Evolutionary conservation across 2,113 vertebrate species (phyloP).

Genomic region (Spea multiplicata): DNA sequence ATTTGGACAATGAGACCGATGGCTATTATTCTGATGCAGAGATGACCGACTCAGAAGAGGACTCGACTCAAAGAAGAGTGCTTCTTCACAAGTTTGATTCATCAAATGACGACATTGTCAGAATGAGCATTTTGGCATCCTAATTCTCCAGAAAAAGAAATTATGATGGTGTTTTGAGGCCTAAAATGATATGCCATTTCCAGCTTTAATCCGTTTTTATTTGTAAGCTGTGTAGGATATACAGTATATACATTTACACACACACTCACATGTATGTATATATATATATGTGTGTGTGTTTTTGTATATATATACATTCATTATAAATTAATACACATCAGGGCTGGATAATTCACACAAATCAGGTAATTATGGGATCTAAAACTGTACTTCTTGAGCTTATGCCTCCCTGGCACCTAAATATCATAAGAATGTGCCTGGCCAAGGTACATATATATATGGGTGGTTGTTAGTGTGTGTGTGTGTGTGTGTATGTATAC

Average conservation of each 20-base stretch:
- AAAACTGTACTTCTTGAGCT: no score
- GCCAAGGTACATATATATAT: not conserved
- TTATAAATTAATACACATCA: not conserved
- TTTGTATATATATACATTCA: constrained; percentile 10
- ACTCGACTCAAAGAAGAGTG: constrained; percentile 65
- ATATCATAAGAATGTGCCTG: no score
- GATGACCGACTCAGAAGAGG: constrained; percentile 84
- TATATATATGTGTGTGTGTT: not conserved
- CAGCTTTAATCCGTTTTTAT: constrained; percentile 59
- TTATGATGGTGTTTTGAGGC: constrained; percentile 3
- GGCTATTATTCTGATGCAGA: constrained; percentile 91
- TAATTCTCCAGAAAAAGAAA: constrained; percentile 60
- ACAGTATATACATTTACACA: constrained; percentile 4
- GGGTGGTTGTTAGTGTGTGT: no score
- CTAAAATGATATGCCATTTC: constrained; percentile 69
- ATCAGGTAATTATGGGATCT: no score
- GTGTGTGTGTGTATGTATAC: constrained; percentile 70
- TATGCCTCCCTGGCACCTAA: no score
- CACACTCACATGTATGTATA: constrained; percentile 14
- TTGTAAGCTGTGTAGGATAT: constrained; percentile 50
- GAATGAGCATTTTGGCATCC: constrained; percentile 89
- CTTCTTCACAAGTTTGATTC: constrained; percentile 77
- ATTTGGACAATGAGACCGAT: constrained; percentile 79
- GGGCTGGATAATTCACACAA: no score
- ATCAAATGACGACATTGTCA: constrained; percentile 83